These are phyloP conservation scores for Pelecanus crispus DNA, from an alignment of 2,113 vertebrate species.

Conservation along the genomic window DNA sequence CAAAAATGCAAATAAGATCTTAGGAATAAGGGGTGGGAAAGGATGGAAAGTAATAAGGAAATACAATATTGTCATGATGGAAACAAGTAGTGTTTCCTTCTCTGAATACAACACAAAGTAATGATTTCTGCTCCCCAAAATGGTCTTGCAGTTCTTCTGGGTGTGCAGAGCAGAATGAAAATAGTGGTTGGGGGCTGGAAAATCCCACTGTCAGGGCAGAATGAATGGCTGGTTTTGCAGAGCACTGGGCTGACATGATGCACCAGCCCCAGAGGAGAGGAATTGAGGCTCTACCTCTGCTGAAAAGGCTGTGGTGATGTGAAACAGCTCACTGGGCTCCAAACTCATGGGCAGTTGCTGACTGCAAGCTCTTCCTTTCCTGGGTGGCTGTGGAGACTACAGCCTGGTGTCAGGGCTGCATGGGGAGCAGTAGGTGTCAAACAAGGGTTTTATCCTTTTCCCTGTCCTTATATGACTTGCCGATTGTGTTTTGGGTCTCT, in stretches of 20 bases:
- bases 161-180: not conserved
- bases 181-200: not conserved
- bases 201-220: not conserved
- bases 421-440: not conserved
- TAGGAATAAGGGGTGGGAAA: not conserved
- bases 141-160: not conserved
- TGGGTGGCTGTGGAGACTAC: not conserved
- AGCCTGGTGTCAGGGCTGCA: not conserved
- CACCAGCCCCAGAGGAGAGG: not conserved
- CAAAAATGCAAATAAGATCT: conserved; percentile 50
- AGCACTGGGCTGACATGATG: not conserved
- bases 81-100: not conserved
- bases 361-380: not conserved
- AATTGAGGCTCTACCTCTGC: not conserved
- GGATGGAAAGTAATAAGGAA: not conserved
- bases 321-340: not conserved
- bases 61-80: not conserved
- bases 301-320: accelerated
- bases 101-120: not conserved
- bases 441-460: not conserved
- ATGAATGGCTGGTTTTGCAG: not conserved
- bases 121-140: not conserved
- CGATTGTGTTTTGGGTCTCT: not conserved
- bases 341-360: accelerated
- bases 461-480: not conserved